These are phyloP conservation scores for Tetrapedia diversipes DNA, from an alignment of 2,888 invertebrate species.

Conservation along the genomic window DNA sequence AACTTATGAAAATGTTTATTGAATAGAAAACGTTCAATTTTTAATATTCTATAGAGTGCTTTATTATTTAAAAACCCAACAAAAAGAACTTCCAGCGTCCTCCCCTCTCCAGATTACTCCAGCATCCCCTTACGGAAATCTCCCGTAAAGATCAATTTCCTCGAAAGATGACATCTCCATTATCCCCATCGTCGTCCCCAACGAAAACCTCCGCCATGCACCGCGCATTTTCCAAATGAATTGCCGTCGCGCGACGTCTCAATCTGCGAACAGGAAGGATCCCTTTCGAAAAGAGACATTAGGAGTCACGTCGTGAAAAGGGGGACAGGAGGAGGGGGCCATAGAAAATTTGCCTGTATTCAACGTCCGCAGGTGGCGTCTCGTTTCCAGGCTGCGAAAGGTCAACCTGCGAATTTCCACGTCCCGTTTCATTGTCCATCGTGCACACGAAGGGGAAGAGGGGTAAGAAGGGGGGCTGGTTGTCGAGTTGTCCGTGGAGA, in stretches of 20 bases:
- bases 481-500: slow-evolving; percentile 12
- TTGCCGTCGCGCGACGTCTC: slow-evolving; percentile 71
- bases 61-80: too few species aligned
- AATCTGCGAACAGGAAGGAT: slow-evolving; percentile 41
- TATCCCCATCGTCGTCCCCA: not conserved
- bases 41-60: too few species aligned
- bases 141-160: slow-evolving; percentile 5
- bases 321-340: too few species aligned
- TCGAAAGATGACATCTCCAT: not conserved
- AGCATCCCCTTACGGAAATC: too few species aligned
- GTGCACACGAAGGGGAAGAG: slow-evolving; percentile 56
- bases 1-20: too few species aligned
- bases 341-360: slow-evolving; percentile 82
- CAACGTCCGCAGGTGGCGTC: slow-evolving; percentile 76
- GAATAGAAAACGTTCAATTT: too few species aligned
- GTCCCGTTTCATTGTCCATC: slow-evolving; percentile 57
- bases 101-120: too few species aligned
- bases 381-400: slow-evolving; percentile 54
- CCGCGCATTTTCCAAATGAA: slow-evolving; percentile 77
- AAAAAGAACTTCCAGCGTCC: too few species aligned
- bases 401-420: slow-evolving; percentile 81
- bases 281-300: too few species aligned
- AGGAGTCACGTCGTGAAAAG: too few species aligned
- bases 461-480: not conserved
- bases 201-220: not conserved